Evolutionary conservation across 2,113 vertebrate genomes (phyloP).

Genomic region (Rhinolophus sinicus): DNA sequence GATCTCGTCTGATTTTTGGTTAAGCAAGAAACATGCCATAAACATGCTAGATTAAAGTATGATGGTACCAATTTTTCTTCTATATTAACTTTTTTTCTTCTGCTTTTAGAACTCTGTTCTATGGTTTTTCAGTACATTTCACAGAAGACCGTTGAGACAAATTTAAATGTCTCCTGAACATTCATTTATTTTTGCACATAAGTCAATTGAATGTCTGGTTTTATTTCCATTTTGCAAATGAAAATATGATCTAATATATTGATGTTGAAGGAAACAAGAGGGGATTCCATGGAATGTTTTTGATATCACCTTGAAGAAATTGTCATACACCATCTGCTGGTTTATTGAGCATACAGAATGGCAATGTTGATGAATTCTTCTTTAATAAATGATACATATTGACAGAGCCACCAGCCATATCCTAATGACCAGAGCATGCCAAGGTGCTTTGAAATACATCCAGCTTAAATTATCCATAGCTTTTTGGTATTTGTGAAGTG

Average conservation of each 20-base stretch:
- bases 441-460: slow-evolving; percentile 36
- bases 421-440: slow-evolving; percentile 19
- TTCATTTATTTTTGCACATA: background rate
- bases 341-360: slow-evolving; percentile 35
- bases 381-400: slow-evolving; percentile 46
- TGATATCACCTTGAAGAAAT: slow-evolving; percentile 70
- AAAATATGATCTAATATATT: slow-evolving; percentile 39
- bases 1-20: background rate
- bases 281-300: background rate
- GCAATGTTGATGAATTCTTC: slow-evolving; percentile 36
- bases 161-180: background rate
- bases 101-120: background rate
- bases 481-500: background rate
- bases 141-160: background rate
- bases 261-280: background rate
- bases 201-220: background rate
- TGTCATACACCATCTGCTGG: slow-evolving; percentile 48
- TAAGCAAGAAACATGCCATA: background rate
- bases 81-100: background rate
- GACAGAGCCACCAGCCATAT: background rate
- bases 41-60: background rate
- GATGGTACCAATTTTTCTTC: background rate
- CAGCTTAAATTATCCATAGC: slow-evolving; percentile 19
- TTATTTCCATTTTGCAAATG: slow-evolving; percentile 4
- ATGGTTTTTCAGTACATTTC: slow-evolving; percentile 31